A percentile compares a stretch with the other conserved stretches of the same genome.
phyloP scores from a whole-genome alignment of 1,140 invertebrate species.

The Tetramorium parvispinum region DNA sequence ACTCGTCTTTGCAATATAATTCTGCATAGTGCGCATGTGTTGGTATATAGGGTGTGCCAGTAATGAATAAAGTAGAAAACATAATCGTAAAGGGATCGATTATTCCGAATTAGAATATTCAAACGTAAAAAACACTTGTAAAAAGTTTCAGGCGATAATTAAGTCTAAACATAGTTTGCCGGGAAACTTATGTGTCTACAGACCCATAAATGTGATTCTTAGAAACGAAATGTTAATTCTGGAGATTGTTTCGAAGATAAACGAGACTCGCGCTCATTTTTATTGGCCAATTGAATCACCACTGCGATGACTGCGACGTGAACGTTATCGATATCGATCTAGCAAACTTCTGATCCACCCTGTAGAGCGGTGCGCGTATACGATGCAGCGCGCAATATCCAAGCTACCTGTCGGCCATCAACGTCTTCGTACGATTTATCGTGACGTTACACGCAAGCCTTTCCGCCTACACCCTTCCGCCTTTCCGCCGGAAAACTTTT shows the following conservation, averaged over 20 bases:
- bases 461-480: conserved; percentile 47
- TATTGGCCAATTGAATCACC: background rate
- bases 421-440: conserved; percentile 74
- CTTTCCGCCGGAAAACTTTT: conserved; percentile 70
- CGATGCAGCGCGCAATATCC: conserved; percentile 63
- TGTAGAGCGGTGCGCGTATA: background rate
- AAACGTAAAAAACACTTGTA: conserved; percentile 7
- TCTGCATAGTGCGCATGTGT: conserved; percentile 25
- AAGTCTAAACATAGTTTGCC: background rate
- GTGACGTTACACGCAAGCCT: conserved; percentile 69
- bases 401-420: conserved; percentile 66
- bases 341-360: conserved; percentile 48
- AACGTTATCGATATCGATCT: conserved; percentile 5
- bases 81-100: background rate
- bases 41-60: conserved; percentile 11
- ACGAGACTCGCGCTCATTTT: background rate
- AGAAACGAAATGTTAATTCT: conserved; percentile 8
- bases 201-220: background rate
- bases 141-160: background rate
- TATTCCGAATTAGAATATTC: background rate
- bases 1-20: conserved; percentile 51
- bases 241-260: background rate
- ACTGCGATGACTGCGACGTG: background rate
- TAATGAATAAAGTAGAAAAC: background rate
- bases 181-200: background rate